Evolutionary conservation across 1,140 invertebrate genomes (phyloP), one percentile per base, ranked within the genome.

Genomic region (Aphelinus atriplicis): DNA sequence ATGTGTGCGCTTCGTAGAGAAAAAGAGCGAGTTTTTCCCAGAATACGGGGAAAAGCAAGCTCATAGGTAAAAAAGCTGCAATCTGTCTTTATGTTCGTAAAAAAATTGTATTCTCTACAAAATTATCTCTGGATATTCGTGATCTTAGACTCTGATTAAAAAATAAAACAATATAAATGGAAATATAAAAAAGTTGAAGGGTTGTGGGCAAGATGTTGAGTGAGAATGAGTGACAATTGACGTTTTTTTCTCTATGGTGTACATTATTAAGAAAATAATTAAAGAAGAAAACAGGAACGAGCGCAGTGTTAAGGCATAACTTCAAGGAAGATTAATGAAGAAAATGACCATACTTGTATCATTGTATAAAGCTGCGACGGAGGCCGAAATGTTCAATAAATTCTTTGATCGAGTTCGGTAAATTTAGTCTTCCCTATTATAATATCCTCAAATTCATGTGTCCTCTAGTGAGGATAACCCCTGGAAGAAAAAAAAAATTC

Each of bases 381-480:
- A 71, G 69, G 63, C 79, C 77, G 77, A 81, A 80, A 81, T 79
- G 76, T 83, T 82, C 80, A 82, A 83, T 83, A 83, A 83, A 83
- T 82, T 80, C 79, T 82, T 83, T 81, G 78, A 83, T 82, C 78
- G 82, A 78, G 70, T 9, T 73, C 55, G 74, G 66, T 69, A 57
- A n/a, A 73, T 26, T 26, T 26, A 26, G 26, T 26, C 26, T 26
- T 26, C 26, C 26, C 26, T 26, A 26, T 26, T 26, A 26, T 26
- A 26, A 26, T 26, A 0, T 26, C 26, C 26, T 26, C 26, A 26
- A 26, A 26, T 26, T 26, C 26, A 26, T 26, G 26, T 26, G 26
- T 26, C 26, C 26, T 26, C 26, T 26, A 26, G 26, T 26, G 26
- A 26, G 26, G 26, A 26, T 26, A 26, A 26, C 26, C 26, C 26